Evolutionary conservation across 2,888 invertebrate species (phyloP).

Genomic region (Lymantria monacha): DNA sequence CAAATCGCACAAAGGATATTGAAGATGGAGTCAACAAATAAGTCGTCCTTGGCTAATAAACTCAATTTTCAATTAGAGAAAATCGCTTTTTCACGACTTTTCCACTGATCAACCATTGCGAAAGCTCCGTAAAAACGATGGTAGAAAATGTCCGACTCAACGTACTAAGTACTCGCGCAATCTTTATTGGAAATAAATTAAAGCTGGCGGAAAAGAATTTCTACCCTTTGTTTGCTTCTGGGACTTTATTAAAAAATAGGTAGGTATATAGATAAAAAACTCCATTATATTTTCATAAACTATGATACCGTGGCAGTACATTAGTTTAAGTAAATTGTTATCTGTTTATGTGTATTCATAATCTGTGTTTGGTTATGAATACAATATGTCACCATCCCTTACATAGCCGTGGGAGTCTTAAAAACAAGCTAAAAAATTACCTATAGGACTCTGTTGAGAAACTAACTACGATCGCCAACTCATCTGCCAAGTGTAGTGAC

Average conservation of each 20-base stretch:
- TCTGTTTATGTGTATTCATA: no score
- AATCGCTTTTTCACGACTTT: conserved; percentile 50
- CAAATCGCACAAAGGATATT: conserved; percentile 28
- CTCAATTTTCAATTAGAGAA: conserved; percentile 53
- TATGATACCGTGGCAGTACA: no score
- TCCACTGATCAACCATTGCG: conserved; percentile 50
- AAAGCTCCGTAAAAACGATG: conserved; percentile 45
- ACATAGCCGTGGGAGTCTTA: no score
- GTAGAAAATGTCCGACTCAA: conserved; percentile 28
- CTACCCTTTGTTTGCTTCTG: conserved; percentile 30
- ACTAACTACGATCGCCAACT: no score
- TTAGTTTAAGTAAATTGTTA: no score
- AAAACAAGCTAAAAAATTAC: no score
- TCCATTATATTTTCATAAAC: neutral
- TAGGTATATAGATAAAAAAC: neutral
- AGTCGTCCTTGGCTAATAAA: conserved; percentile 42
- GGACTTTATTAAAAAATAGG: conserved; percentile 30
- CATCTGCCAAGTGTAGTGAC: no score
- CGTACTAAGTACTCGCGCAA: conserved; percentile 37
- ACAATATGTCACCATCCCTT: no score
- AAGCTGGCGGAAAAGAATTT: conserved; percentile 45
- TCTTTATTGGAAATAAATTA: conserved; percentile 57
- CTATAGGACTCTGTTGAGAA: no score
- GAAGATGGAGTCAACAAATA: conserved; percentile 21
- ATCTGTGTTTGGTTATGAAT: no score